Evolutionary conservation across 2,113 vertebrate genomes (phyloP).

Genomic region (Cacatua alba): DNA sequence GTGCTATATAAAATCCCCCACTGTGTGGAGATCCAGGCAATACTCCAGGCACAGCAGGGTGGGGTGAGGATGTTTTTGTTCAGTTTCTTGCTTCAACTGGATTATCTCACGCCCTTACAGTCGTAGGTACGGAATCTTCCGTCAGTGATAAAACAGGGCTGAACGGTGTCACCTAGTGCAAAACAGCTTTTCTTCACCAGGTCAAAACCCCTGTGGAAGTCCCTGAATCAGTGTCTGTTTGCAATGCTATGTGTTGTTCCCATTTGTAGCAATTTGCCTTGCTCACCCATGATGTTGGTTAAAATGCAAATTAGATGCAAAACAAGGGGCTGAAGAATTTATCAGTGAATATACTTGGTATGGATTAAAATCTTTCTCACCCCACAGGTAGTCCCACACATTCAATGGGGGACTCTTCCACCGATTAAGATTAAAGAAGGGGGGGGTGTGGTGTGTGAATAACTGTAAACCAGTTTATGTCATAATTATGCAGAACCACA

Average conservation of each 20-base stretch:
- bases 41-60: constrained; percentile 19
- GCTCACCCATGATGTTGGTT: not conserved
- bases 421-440: not conserved
- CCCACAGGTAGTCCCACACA: not conserved
- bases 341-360: not conserved
- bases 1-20: constrained; percentile 30
- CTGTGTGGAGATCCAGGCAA: not conserved
- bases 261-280: not conserved
- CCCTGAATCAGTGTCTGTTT: not conserved
- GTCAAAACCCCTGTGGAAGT: not conserved
- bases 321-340: not conserved
- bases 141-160: not conserved
- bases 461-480: not conserved
- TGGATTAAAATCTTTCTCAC: not conserved
- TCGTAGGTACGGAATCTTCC: not conserved
- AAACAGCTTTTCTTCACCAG: not conserved
- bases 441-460: not conserved
- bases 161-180: not conserved
- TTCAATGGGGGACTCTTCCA: not conserved
- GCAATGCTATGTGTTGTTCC: not conserved
- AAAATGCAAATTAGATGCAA: not conserved
- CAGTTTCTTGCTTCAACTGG: not conserved
- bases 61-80: constrained; percentile 10
- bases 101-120: not conserved
- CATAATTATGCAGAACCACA: not conserved